These are phyloP conservation scores for Sphenopsis melanotis DNA, from an alignment of 2,797 vertebrate genomes.

Conservation along the genomic window DNA sequence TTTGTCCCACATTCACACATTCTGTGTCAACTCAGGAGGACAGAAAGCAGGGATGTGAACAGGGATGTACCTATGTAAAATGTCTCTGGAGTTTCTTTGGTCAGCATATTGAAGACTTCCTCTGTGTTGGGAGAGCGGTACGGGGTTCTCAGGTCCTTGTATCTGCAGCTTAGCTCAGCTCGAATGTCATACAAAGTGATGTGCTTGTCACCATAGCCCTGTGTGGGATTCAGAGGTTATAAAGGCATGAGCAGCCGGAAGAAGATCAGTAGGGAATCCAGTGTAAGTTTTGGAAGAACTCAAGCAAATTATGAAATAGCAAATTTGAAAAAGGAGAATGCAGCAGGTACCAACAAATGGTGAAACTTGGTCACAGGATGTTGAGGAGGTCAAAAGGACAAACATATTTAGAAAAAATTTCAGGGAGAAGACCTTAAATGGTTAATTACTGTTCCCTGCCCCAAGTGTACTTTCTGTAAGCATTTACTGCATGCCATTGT, in stretches of 20 bases:
- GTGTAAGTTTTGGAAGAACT: background rate
- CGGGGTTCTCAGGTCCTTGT: slow-evolving; percentile 92
- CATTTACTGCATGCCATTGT: background rate
- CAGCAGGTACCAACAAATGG: background rate
- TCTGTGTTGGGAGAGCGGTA: slow-evolving; percentile 95
- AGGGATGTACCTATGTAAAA: slow-evolving; percentile 92
- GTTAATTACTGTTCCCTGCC: background rate
- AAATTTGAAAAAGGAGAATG: background rate
- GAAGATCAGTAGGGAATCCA: background rate
- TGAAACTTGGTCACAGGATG: background rate
- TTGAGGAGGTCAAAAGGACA: background rate
- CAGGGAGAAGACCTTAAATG: background rate
- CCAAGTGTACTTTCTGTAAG: background rate
- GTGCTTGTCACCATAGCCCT: slow-evolving; percentile 99
- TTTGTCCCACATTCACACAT: background rate
- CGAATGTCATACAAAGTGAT: slow-evolving; percentile 98
- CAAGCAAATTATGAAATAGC: background rate
- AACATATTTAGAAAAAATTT: background rate
- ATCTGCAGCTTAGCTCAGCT: slow-evolving; percentile 95
- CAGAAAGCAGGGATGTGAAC: slow-evolving; percentile 42
- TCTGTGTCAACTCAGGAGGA: background rate
- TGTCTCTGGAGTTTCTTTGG: slow-evolving; percentile 98
- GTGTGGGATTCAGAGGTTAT: background rate
- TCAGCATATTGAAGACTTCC: slow-evolving; percentile 97
- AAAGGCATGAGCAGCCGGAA: background rate